These are phyloP conservation scores for Caenorhabditis auriculariae DNA, from an alignment of 2,888 invertebrate genomes.

Conservation along the genomic window DNA sequence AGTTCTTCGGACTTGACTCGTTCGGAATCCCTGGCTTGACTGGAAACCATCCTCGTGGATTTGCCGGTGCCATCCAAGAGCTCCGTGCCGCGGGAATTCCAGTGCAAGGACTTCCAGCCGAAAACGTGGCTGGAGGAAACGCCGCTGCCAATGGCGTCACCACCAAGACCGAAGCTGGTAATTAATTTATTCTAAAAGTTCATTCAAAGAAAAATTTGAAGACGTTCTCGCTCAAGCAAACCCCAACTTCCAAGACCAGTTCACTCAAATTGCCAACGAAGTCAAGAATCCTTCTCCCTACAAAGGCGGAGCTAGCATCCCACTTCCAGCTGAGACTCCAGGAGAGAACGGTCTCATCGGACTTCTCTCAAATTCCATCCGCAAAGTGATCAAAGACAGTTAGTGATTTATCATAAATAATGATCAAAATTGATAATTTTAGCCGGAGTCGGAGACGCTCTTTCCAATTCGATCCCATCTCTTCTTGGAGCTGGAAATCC, in stretches of 20 bases:
- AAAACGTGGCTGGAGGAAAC: conserved; percentile 33
- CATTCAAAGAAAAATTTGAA: conserved; percentile 7
- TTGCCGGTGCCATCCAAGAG: conserved; percentile 62
- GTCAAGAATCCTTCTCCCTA: conserved; percentile 51
- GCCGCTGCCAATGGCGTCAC: conserved; percentile 46
- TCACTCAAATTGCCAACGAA: conserved; percentile 50
- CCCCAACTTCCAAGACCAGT: conserved; percentile 58
- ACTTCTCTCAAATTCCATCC: conserved; percentile 58
- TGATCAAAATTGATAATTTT: neutral
- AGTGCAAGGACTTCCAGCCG: conserved; percentile 56
- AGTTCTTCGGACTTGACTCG: conserved; percentile 63
- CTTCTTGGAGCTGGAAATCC: conserved; percentile 49
- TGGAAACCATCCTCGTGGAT: conserved; percentile 60
- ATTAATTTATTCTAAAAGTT: neutral
- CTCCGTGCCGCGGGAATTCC: conserved; percentile 61
- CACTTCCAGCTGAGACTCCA: conserved; percentile 60
- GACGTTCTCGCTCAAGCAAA: conserved; percentile 61
- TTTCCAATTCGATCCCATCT: conserved; percentile 58
- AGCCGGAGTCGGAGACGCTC: conserved; percentile 62
- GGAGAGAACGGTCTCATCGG: conserved; percentile 63
- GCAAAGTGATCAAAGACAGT: conserved; percentile 62
- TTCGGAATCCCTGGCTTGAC: conserved; percentile 63
- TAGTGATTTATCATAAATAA: conserved; percentile 10
- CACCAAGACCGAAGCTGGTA: conserved; percentile 17
- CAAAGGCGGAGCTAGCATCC: conserved; percentile 45